Evolutionary conservation across 2,888 invertebrate genomes (phyloP).

Genomic region (Schrankia costaestrigalis): DNA sequence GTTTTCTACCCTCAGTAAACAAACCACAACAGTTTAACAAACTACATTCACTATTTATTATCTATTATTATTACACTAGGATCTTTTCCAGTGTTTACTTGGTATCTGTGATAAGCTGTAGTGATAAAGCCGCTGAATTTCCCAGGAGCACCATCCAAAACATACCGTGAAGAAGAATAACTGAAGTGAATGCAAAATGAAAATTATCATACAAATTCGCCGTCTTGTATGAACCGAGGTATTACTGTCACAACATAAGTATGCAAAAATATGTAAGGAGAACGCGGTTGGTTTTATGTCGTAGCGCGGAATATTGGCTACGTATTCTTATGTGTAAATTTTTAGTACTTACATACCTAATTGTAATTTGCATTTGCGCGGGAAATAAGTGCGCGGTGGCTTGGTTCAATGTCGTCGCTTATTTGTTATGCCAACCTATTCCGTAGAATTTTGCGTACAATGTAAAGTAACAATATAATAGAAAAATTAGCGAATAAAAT

Average conservation of each 20-base stretch:
- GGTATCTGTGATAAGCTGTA: conserved; percentile 43
- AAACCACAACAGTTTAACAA: conserved; percentile 23
- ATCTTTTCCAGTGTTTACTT: conserved; percentile 31
- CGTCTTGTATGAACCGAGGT: conserved; percentile 70
- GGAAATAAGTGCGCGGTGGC: conserved; percentile 53
- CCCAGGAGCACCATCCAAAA: conserved; percentile 75
- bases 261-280: conserved; percentile 74
- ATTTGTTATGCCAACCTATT: too few species aligned
- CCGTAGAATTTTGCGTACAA: too few species aligned
- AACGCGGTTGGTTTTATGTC: conserved; percentile 59
- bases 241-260: conserved; percentile 67
- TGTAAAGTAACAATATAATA: too few species aligned
- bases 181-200: conserved; percentile 77
- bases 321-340: conserved; percentile 52
- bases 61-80: conserved; percentile 16
- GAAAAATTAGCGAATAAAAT: too few species aligned
- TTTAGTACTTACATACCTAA: conserved; percentile 37
- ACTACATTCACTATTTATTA: conserved; percentile 24
- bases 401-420: too few species aligned
- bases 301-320: conserved; percentile 48
- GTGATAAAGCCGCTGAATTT: conserved; percentile 70
- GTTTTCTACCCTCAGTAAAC: too few species aligned
- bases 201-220: conserved; percentile 79
- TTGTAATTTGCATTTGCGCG: conserved; percentile 58
- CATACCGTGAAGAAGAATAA: conserved; percentile 70